A percentile compares a stretch with the other conserved stretches of the same genome.
Evolutionary conservation across 2,888 invertebrate species (phyloP).

Genomic region (Xestobium rufovillosum): DNA sequence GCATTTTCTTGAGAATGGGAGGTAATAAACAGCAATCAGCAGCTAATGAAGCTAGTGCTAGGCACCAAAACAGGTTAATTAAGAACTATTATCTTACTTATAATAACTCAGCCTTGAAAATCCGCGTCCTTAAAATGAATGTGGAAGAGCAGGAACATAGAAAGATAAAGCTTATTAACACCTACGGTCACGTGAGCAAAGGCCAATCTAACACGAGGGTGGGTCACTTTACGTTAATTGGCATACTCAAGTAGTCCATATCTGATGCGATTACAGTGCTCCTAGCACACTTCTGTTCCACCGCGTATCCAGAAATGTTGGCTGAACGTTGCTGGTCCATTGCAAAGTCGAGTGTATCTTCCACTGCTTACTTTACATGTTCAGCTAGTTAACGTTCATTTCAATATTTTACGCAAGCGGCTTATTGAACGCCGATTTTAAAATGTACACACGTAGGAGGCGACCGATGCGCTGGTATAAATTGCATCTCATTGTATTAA

Average conservation of each 20-base stretch:
- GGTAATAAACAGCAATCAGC: too few relatives aligned
- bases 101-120: constrained; percentile 2
- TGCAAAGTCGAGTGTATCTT: constrained; percentile 14
- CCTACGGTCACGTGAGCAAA: constrained; percentile 36
- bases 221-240: constrained; percentile 37
- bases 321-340: constrained; percentile 15
- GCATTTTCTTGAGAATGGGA: too few relatives aligned
- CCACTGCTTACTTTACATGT: constrained; percentile 21
- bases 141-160: constrained; percentile 23
- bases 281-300: constrained; percentile 12
- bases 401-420: constrained; percentile 3
- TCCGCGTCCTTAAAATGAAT: constrained; percentile 23
- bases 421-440: too few relatives aligned
- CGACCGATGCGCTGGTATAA: too few relatives aligned
- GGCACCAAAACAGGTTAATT: background rate
- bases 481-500: too few relatives aligned
- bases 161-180: constrained; percentile 37
- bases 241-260: constrained; percentile 34
- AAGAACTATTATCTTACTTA: background rate
- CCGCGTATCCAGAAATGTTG: constrained; percentile 11
- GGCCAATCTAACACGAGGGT: constrained; percentile 34
- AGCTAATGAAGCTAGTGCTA: too few relatives aligned
- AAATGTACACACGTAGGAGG: too few relatives aligned
- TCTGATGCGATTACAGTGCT: constrained; percentile 30
- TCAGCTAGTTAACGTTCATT: constrained; percentile 12